These are phyloP conservation scores for Bhutanitis thaidina DNA, from an alignment of 2,888 invertebrate genomes.

Conservation along the genomic window DNA sequence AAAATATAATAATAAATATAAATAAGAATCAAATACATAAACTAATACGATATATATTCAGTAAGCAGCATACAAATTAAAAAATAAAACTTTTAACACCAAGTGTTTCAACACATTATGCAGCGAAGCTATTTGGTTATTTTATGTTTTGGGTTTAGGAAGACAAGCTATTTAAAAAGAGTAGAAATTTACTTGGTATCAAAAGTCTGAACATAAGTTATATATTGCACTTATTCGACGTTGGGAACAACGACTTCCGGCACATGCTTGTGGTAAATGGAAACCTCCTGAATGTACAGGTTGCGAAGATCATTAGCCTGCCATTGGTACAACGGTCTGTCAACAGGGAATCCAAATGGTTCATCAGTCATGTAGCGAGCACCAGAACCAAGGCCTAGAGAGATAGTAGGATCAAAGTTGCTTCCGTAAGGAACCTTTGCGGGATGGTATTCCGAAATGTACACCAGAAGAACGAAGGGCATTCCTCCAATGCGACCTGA, in stretches of 20 bases:
- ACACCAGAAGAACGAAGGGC: constrained; percentile 81
- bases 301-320: constrained; percentile 58
- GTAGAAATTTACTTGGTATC: not conserved
- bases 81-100: not conserved
- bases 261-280: constrained; percentile 73
- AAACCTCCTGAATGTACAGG: constrained; percentile 69
- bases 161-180: too few relatives aligned
- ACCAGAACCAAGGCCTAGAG: constrained; percentile 71
- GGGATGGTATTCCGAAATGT: constrained; percentile 75
- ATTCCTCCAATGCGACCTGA: constrained; percentile 74
- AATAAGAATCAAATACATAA: constrained; percentile 21
- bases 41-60: constrained; percentile 11
- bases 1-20: constrained; percentile 4
- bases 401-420: constrained; percentile 67
- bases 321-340: constrained; percentile 69
- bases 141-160: too few relatives aligned
- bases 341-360: constrained; percentile 78
- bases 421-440: constrained; percentile 55
- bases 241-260: constrained; percentile 51
- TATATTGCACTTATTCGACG: constrained; percentile 28
- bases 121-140: not conserved
- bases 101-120: not conserved
- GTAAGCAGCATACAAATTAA: not conserved
- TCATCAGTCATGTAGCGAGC: constrained; percentile 65
- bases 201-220: too few relatives aligned